phyloP scores from a whole-genome alignment of 2,113 vertebrate genomes.

The Ictalurus furcatus region DNA sequence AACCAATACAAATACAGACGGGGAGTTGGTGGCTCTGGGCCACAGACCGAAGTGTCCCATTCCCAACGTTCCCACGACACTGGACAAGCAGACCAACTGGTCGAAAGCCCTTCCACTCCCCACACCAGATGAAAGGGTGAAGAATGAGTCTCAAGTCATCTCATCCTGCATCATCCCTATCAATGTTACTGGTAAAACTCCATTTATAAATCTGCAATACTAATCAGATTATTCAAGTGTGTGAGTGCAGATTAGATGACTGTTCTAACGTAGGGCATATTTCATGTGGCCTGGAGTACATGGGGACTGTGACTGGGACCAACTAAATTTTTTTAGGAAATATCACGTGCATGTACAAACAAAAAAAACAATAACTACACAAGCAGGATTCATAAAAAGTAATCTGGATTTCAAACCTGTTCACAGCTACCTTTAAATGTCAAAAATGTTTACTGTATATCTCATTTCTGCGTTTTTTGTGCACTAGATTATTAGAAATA shows the following conservation, averaged over 20 bases:
- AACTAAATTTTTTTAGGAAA: neutral
- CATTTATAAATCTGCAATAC: neutral
- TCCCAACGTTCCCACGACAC: constrained; percentile 83
- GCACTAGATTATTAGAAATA: neutral
- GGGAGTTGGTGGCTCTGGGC: constrained; percentile 78
- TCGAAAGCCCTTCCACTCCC: constrained; percentile 89
- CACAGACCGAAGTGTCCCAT: constrained; percentile 89
- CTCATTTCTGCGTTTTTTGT: neutral
- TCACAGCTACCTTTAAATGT: too few relatives aligned
- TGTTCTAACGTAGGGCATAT: neutral
- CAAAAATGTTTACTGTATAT: neutral
- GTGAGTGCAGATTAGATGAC: neutral
- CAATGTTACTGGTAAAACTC: constrained; percentile 90
- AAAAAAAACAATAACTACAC: neutral
- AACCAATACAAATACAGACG: constrained; percentile 82
- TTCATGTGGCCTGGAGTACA: neutral
- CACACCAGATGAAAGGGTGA: constrained; percentile 90
- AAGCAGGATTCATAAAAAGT: neutral
- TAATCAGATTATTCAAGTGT: neutral
- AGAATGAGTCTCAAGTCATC: constrained; percentile 88
- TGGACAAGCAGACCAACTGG: constrained; percentile 97
- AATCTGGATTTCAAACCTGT: neutral
- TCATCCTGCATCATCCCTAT: constrained; percentile 98
- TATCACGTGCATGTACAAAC: neutral
- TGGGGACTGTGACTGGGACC: neutral